Evolutionary conservation across 2,113 vertebrate genomes (phyloP), one percentile per base, ranked within the genome.

Genomic region (Rhea americana): DNA sequence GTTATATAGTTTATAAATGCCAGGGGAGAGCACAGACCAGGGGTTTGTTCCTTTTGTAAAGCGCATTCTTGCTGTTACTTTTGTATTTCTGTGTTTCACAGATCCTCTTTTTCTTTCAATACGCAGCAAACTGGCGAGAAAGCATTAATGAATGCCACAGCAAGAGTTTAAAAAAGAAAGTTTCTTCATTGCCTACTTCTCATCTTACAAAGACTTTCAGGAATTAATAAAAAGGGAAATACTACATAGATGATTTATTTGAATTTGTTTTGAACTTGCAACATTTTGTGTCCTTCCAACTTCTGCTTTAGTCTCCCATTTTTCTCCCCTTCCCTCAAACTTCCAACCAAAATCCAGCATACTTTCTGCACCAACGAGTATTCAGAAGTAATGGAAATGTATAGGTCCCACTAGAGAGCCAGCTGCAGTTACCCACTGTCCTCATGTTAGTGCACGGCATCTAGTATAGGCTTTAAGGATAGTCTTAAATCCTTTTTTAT

Each of bases 41-140:
- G 14, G 30, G 16, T 56, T 62, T 84, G 20, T 51, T 4, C 22
- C 35, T 21, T 76, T 88, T 13, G 1, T 48, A 65, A 37, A 39
- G 22, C 2, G 0, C 32, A 28, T 47, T 43, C n/a, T 92, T 71
- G 45, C 53, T 89, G 55, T 76, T 65, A 37, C 68, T 89, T 62
- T 70, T 58, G 43, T 17, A 58, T 72, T 53, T 85, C 47, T 35
- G 11, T 13, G 4, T 85, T 93, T 79, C 80, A 80, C 63, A 81
- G 62, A 88, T 74, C 48, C 10, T 37, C 81, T 32, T 58, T 55
- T 80, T 50, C 65, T 78, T 56, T 88, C 73, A 81, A 1, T n/a
- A 78, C 66, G 71, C 93, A 65, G 68, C 56, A 81, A 75, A 28
- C 71, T 93, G 85, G 82, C 86, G 43, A 68, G 73, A 80, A 43